These are phyloP conservation scores for Aradus depressus DNA, from an alignment of 2,888 invertebrate species.

Conservation along the genomic window DNA sequence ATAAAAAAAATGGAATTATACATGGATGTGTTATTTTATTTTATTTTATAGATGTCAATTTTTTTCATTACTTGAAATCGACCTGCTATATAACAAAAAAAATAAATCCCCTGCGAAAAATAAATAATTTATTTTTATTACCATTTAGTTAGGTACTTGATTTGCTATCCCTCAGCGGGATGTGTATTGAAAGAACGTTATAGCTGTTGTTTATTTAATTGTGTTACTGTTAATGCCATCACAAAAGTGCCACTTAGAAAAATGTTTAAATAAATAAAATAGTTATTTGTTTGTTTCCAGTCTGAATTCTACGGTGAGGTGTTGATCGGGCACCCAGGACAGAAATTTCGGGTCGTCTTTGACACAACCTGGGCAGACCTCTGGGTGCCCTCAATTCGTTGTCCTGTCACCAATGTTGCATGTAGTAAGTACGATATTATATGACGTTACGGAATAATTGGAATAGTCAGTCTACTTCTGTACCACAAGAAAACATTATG, in stretches of 20 bases:
- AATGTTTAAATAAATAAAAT: no score
- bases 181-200: no score
- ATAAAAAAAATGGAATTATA: no score
- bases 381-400: conserved; percentile 41
- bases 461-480: not conserved
- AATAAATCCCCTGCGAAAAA: not conserved
- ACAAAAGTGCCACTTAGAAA: no score
- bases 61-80: no score
- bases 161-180: no score
- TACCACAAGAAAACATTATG: not conserved
- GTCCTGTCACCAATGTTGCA: conserved; percentile 36
- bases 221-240: no score
- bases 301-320: conserved; percentile 42
- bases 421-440: conserved; percentile 39
- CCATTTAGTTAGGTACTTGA: no score
- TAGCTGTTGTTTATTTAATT: no score
- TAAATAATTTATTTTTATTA: not conserved
- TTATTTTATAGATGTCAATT: no score
- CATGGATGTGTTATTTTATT: no score
- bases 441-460: not conserved
- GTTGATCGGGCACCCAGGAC: conserved; percentile 40
- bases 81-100: no score
- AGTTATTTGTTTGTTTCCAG: conserved; percentile 34
- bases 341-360: conserved; percentile 40
- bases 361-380: conserved; percentile 42